Evolutionary conservation across 2,113 vertebrate genomes (phyloP), one percentile per base, ranked within the genome.

Genomic region (Centropus bengalensis): DNA sequence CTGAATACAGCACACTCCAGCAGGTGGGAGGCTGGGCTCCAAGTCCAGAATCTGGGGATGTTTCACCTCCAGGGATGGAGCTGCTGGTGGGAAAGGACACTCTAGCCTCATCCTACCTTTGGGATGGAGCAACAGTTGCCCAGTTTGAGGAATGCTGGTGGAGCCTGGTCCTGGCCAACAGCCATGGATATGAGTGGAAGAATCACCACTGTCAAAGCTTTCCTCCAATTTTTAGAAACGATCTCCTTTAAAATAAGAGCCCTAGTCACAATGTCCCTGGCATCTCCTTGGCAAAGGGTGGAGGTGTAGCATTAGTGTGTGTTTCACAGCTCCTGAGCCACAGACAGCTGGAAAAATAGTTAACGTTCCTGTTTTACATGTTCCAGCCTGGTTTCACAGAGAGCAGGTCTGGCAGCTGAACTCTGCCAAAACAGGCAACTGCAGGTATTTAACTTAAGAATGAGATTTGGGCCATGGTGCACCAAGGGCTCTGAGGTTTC

Each of bases 291-390:
- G 82, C 40, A 3, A 85, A 33, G 82, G 18, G 23, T 10, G 23
- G 64, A 83, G 47, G 32, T 82, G 40, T 15, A 69, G 60, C 52
- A 5, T 44, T 68, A n/a, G 55, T 0, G n/a, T 54, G 82, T 58
- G 54, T 62, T 94, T 92, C 79, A 93, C 44, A 83, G 94, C 12
- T n/a, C 0, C 0, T 18, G 78, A 89, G 89, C 81, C 91, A 44
- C 91, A 85, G 93, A 77, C 93, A 94, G 91, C 89, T 92, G 93
- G 87, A 88, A 92, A 94, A 95, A 77, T 7, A 92, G 84, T 96
- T 89, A 91, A 44, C 3, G 76, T 85, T 89, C 79, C 93, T 89
- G 87, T 60, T 88, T 59, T 51, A 88, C 60, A 19, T 68, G 85
- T 82, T 92, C 33, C 87, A 76, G 94, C 91, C 95, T 67, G 87